Percentiles rank a stretch among this genome's conserved stretches.
phyloP scores from a whole-genome alignment of 1,140 invertebrate species.

The Lineus longissimus region DNA sequence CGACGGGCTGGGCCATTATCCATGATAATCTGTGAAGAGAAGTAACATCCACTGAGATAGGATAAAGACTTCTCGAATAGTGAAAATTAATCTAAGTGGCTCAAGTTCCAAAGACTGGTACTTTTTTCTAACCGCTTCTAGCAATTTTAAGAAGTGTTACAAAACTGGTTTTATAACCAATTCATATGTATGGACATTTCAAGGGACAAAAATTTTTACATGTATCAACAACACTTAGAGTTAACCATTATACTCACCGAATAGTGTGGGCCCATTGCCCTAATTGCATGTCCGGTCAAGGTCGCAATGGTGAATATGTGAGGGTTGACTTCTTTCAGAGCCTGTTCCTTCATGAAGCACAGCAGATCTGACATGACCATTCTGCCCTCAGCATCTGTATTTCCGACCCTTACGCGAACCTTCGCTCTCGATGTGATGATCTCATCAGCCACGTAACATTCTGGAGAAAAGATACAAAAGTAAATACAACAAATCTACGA shows the following conservation, averaged over 20 bases:
- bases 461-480: constrained; percentile 53
- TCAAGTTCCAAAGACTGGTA: too few species aligned
- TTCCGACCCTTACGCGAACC: constrained; percentile 73
- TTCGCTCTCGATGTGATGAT: constrained; percentile 82
- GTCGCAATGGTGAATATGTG: constrained; percentile 94
- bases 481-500: not conserved
- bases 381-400: constrained; percentile 94
- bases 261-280: constrained; percentile 74
- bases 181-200: too few species aligned
- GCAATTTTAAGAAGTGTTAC: too few species aligned
- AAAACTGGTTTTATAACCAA: too few species aligned
- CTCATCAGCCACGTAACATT: constrained; percentile 89
- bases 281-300: constrained; percentile 80
- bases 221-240: too few species aligned
- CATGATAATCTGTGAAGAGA: constrained; percentile 63
- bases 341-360: constrained; percentile 61
- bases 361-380: constrained; percentile 93
- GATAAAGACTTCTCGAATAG: too few species aligned
- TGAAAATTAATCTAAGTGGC: too few species aligned
- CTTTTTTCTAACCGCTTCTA: too few species aligned
- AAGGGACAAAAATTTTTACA: too few species aligned
- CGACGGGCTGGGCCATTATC: constrained; percentile 84
- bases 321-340: constrained; percentile 64
- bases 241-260: constrained; percentile 61
- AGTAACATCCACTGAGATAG: constrained; percentile 5